These are phyloP conservation scores for Parnassius orleans DNA, from an alignment of 2,888 invertebrate species.

Conservation along the genomic window DNA sequence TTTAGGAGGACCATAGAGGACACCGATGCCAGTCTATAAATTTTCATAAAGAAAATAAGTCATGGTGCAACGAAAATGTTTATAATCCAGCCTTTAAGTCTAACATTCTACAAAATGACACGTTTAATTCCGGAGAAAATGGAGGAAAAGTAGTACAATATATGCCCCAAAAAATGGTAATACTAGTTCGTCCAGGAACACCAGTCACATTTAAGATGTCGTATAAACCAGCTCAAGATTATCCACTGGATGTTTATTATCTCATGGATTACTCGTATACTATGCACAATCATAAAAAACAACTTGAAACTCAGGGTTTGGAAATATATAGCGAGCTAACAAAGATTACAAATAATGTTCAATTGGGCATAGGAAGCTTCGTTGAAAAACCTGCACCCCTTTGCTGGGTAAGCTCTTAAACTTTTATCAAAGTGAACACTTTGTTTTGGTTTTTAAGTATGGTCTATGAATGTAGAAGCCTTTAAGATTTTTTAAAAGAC, in stretches of 20 bases:
- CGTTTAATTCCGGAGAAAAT: conserved; percentile 32
- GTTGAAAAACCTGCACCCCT: conserved; percentile 83
- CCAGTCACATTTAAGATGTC: conserved; percentile 59
- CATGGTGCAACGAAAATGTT: conserved; percentile 44
- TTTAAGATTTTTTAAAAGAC: too few relatives aligned
- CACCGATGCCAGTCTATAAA: conserved; percentile 43
- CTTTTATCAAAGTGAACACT: too few relatives aligned
- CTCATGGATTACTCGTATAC: conserved; percentile 88
- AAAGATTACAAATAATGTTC: conserved; percentile 82
- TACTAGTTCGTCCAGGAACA: conserved; percentile 59
- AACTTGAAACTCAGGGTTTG: conserved; percentile 77
- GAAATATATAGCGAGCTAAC: conserved; percentile 75
- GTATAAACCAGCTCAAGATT: conserved; percentile 84
- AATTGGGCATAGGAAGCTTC: conserved; percentile 84
- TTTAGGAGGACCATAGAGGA: conserved; percentile 35
- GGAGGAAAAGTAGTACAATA: conserved; percentile 61
- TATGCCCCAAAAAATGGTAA: conserved; percentile 75
- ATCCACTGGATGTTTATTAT: conserved; percentile 91
- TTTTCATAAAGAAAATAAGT: conserved; percentile 15
- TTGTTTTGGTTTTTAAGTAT: too few relatives aligned
- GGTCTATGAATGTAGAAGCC: too few relatives aligned
- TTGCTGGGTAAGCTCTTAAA: conserved; percentile 63
- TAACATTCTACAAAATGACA: conserved; percentile 13
- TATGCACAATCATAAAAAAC: conserved; percentile 80
- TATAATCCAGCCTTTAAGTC: conserved; percentile 33